Evolutionary conservation across 64 coral and sea anemone genomes (phyloP).

Genomic region (Actinia equina): DNA sequence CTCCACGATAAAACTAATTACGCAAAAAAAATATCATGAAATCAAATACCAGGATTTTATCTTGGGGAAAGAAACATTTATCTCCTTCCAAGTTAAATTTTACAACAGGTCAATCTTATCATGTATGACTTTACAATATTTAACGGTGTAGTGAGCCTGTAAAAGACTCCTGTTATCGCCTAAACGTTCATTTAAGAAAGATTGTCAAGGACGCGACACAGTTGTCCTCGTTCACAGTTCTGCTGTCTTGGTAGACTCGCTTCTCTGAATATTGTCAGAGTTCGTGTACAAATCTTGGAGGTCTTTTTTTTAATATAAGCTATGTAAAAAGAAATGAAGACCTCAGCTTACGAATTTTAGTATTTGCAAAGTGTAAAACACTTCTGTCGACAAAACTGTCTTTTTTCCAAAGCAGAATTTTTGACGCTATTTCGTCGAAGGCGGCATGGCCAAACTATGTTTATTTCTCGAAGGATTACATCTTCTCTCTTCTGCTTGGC

Average conservation of each 20-base stretch:
- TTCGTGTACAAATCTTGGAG: constrained; percentile 22
- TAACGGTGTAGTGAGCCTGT: constrained; percentile 44
- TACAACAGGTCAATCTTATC: constrained; percentile 55
- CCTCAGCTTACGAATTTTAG: not conserved
- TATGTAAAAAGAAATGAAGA: not conserved
- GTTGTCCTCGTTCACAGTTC: not conserved
- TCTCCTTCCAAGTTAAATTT: constrained; percentile 56
- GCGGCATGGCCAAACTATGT: not conserved
- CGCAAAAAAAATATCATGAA: constrained; percentile 67
- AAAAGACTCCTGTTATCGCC: constrained; percentile 2
- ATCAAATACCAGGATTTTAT: constrained; percentile 80
- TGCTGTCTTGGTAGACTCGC: not conserved
- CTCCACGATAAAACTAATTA: constrained; percentile 69
- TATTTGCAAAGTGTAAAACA: not conserved
- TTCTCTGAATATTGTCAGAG: not conserved
- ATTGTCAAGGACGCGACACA: not conserved
- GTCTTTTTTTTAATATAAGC: not conserved
- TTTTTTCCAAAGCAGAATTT: not conserved
- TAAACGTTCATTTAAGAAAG: constrained; percentile 20
- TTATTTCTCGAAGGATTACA: not conserved
- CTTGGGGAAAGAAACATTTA: constrained; percentile 59
- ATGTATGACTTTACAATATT: constrained; percentile 58
- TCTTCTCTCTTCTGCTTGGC: not conserved
- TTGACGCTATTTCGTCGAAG: not conserved
- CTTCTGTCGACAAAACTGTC: not conserved